These are phyloP conservation scores for Pyrrhosoma nymphula DNA, from an alignment of 2,888 invertebrate genomes.

Conservation along the genomic window DNA sequence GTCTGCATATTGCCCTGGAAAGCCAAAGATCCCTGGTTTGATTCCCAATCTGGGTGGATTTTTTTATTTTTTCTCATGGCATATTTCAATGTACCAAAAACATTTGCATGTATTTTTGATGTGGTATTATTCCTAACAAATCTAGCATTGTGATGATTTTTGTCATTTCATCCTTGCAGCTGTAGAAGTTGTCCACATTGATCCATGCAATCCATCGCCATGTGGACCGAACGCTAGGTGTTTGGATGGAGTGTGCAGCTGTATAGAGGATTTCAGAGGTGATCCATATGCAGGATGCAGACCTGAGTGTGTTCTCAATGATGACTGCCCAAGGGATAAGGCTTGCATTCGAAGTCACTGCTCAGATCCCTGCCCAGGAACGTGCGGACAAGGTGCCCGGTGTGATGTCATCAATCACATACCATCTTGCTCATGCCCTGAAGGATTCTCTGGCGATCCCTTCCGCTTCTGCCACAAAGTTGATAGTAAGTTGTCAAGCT, in stretches of 20 bases:
- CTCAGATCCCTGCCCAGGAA: conserved; percentile 79
- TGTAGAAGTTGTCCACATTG: conserved; percentile 74
- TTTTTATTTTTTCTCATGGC: too few species aligned
- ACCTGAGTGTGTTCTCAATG: conserved; percentile 75
- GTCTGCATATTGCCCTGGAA: too few species aligned
- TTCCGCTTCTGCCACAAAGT: conserved; percentile 80
- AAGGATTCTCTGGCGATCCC: conserved; percentile 84
- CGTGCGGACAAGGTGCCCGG: conserved; percentile 80
- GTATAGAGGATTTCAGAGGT: conserved; percentile 86
- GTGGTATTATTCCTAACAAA: not conserved
- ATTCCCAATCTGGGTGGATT: too few species aligned
- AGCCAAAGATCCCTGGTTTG: too few species aligned
- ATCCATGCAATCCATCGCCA: conserved; percentile 81
- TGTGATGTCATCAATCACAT: conserved; percentile 88
- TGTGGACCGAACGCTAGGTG: conserved; percentile 88
- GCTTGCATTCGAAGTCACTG: conserved; percentile 75
- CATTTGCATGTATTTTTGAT: not conserved
- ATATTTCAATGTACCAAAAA: too few species aligned
- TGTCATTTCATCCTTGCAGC: not conserved
- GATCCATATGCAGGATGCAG: conserved; percentile 82
- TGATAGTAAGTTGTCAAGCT: conserved; percentile 71
- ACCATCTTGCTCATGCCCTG: conserved; percentile 83
- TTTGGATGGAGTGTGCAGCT: conserved; percentile 84
- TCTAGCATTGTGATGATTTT: not conserved
- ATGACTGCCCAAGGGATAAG: conserved; percentile 75